Percentiles rank a stretch among this genome's conserved stretches.
Evolutionary conservation across 2,113 vertebrate genomes (phyloP).

Genomic region (Ammodramus savannarum): DNA sequence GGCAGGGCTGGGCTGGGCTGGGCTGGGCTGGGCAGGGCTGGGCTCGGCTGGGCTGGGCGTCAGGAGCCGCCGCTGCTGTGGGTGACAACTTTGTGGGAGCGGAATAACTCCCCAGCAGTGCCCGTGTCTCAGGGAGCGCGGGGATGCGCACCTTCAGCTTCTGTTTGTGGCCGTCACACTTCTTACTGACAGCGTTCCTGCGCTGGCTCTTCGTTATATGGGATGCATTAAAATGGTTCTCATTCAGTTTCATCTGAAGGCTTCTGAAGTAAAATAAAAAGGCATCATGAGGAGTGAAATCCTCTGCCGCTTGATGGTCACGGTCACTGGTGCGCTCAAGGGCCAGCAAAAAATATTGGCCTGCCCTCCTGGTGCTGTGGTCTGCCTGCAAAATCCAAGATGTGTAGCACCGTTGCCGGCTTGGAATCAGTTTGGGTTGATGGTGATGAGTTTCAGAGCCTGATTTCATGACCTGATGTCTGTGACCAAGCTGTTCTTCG

Average conservation of each 20-base stretch:
- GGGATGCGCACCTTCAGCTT: background rate
- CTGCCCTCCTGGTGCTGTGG: background rate
- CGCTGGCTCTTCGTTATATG: background rate
- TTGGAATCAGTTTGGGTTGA: background rate
- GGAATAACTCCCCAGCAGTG: accelerated
- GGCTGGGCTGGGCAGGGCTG: background rate
- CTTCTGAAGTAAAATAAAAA: background rate
- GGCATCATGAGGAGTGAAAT: background rate
- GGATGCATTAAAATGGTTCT: background rate
- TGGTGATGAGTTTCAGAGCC: background rate
- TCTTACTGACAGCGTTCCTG: background rate
- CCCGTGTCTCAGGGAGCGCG: accelerated
- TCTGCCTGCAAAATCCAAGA: background rate
- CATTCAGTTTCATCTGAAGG: background rate
- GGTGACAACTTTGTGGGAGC: background rate
- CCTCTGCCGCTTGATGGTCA: background rate
- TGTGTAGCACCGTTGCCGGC: accelerated
- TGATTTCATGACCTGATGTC: background rate
- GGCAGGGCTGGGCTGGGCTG: accelerated
- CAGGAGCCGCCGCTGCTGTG: background rate
- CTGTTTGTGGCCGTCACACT: background rate
- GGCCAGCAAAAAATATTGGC: background rate
- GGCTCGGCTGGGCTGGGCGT: accelerated
- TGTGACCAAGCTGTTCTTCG: background rate
- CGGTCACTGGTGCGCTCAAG: background rate